Base-by-base conservation (phyloP, 2,113 vertebrate genomes). In the Synchiropus splendidus region DNA sequence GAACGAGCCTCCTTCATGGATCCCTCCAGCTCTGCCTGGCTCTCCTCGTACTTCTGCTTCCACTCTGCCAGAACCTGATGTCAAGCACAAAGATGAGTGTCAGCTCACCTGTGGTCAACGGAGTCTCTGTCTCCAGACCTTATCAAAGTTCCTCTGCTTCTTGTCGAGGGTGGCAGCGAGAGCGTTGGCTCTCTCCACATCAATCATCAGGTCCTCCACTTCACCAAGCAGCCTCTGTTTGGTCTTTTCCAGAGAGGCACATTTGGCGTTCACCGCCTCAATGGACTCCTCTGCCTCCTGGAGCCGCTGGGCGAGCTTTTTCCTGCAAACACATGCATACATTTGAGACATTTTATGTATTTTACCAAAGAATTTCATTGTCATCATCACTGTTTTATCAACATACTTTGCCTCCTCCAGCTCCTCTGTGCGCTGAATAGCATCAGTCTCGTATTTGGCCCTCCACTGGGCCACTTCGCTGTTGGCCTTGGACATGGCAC, bases 41-140 rank as follows among this genome's bases (percentile, higher is more conserved):
- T 64, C 15, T 88, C 85, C 1, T 88, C 83, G 46, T 78, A 81
- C 45, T 89, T 90, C 62, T 90, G 88, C 4, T 87, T 89, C 88
- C 88, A 89, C 43, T 89, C 89, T 10, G 83, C 78, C 42, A 90
- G 77, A 48, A 90, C 60, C 86, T 91, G 39, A 14, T 55, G 16
- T 15, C 5, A 4, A 41, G 11, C 32, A 21, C 33, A 13, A 36
- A 32, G 2, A 4, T 6, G 1, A 36, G 16, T 6, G 16, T 45
- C 15, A 10, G 4, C 15, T 9, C 3, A 13, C 16, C 3, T 17
- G 12, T 16, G 10, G 12, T 45, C 10, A 2, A 12, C 13, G 11
- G 12, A 6, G 1, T 10, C 11, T 10, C 33, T 27, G 39, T 34
- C 13, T 21, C 17, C 8, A 4, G 10, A 82, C 82, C 70, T 83